Evolutionary conservation across 2,797 vertebrate genomes (phyloP), one percentile per base, ranked within the genome.

Genomic region (Buphagus erythrorhynchus): DNA sequence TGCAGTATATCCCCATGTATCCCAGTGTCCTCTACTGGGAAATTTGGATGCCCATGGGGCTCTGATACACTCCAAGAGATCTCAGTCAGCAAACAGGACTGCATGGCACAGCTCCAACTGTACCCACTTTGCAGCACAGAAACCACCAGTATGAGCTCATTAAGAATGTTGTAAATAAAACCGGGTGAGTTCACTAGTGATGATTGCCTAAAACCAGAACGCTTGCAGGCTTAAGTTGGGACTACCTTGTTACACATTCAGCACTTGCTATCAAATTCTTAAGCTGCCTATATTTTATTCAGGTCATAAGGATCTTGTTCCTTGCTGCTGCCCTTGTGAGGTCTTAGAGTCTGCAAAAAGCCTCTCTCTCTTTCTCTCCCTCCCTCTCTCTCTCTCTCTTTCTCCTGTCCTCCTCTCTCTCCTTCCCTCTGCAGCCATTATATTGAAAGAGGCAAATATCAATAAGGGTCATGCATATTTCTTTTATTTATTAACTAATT

Each of bases 401-500:
- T 26, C 40, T 35, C 13, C 51, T 40, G 24, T 46, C 33, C 18
- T 42, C 5, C 11, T 12, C 22, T 51, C 20, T 29, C 19, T 54
- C 15, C 20, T 46, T 40, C 28, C 10, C 9, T 54, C 36, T 18
- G 5, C 2, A 58, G 33, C 19, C 35, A 66, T 62, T 92, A 26
- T 59, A 61, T n/a, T 59, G 40, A 88, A 72, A 90, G 36, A 45
- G 5, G 5, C 48, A 90, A 92, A 93, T 65, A 83, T 68, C 65
- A 65, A 9, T 80, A 67, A 29, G 7, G 25, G 38, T 71, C 61
- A 71, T 13, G 61, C 6, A 40, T 57, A 45, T 67, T 77, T 82
- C 26, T 76, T 88, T 88, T 74, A 79, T 94, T 84, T 93, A 84
- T 86, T 36, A 90, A 86, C 59, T 52, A 86, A n/a, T 84, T 90